A percentile compares a stretch with the other conserved stretches of the same genome.
phyloP scores from a whole-genome alignment of 1,140 invertebrate genomes.

The Helicoverpa zea region DNA sequence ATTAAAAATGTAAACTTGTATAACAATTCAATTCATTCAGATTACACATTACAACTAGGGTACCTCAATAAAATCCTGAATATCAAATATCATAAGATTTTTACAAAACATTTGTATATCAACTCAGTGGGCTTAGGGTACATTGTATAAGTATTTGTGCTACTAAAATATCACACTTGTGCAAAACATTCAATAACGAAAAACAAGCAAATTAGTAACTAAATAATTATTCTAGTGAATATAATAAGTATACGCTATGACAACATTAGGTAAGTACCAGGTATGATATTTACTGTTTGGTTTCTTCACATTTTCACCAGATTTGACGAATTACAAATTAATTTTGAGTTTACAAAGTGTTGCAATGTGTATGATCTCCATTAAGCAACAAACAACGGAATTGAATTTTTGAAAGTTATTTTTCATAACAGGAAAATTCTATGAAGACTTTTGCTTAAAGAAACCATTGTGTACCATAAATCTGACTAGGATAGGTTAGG shows the following conservation, averaged over 20 bases:
- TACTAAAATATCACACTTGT: constrained; percentile 44
- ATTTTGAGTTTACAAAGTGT: no score
- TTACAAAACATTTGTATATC: not conserved
- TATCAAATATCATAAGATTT: constrained; percentile 47
- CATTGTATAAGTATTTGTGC: constrained; percentile 20
- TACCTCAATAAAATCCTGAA: constrained; percentile 1
- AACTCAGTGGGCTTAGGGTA: constrained; percentile 3
- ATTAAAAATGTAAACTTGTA: constrained; percentile 32
- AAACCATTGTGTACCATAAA: not conserved
- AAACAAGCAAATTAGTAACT: constrained; percentile 19
- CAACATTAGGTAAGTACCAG: not conserved
- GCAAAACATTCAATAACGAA: constrained; percentile 38
- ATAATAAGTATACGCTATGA: constrained; percentile 1
- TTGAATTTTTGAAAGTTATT: no score
- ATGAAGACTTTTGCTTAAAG: no score
- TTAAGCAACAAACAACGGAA: no score
- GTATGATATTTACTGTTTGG: not conserved
- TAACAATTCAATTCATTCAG: constrained; percentile 38
- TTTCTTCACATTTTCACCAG: not conserved
- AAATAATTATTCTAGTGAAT: not conserved
- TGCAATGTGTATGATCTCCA: no score
- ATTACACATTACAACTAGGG: constrained; percentile 31
- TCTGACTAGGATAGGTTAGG: constrained; percentile 62
- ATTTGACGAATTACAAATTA: no score
- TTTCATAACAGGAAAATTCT: not conserved